phyloP scores from a whole-genome alignment of 2,797 vertebrate genomes.

The Alauda arvensis region DNA sequence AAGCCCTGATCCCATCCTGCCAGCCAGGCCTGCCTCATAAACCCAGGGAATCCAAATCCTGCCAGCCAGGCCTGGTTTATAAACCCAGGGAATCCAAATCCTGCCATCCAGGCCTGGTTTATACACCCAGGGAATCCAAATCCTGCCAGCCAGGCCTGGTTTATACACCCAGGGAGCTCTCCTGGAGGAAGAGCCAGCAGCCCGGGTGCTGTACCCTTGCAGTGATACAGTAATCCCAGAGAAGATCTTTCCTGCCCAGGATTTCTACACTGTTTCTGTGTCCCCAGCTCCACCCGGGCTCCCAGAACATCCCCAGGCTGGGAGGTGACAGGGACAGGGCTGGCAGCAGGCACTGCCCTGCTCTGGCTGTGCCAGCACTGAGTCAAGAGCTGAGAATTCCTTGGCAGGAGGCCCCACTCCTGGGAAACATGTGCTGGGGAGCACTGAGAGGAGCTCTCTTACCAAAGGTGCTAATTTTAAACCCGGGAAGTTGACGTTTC shows the following conservation, averaged over 20 bases:
- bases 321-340: not conserved
- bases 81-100: not conserved
- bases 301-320: not conserved
- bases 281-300: not conserved
- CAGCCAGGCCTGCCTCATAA: not conserved
- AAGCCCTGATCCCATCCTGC: rapidly evolving
- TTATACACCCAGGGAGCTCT: not conserved
- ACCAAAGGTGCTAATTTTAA: conserved; percentile 8
- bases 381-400: not conserved
- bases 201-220: not conserved
- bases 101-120: not conserved
- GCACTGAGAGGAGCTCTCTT: not conserved
- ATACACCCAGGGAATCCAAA: not conserved
- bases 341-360: not conserved
- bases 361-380: not conserved
- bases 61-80: not conserved
- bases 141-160: not conserved
- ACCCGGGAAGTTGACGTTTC: not conserved
- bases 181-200: not conserved
- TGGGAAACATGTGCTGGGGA: not conserved
- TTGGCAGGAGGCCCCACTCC: not conserved
- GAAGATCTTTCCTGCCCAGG: rapidly evolving
- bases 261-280: too few species aligned
- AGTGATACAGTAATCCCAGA: not conserved
- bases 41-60: not conserved